These are phyloP conservation scores for Arothron firmamentum DNA, from an alignment of 2,113 vertebrate species.

Conservation along the genomic window DNA sequence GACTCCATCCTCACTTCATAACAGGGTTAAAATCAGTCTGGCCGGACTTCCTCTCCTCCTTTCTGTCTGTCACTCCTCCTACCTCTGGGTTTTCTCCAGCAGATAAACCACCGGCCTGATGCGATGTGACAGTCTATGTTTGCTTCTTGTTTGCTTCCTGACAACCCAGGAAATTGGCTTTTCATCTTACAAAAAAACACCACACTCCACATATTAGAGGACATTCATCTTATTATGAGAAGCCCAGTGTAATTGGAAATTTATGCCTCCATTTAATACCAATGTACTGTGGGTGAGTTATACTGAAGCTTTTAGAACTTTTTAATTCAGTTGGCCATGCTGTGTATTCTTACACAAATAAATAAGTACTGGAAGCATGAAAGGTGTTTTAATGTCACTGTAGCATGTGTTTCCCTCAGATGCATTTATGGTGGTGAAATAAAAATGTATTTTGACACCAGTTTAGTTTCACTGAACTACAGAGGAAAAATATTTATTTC, in stretches of 20 bases:
- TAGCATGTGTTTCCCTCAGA: not conserved
- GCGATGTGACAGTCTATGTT: conserved; percentile 60
- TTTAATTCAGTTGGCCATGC: not conserved
- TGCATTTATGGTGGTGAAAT: too few species aligned
- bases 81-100: conserved; percentile 25
- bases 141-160: conserved; percentile 54
- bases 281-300: not conserved
- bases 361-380: not conserved
- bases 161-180: conserved; percentile 71
- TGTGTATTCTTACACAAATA: not conserved
- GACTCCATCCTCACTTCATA: conserved; percentile 63
- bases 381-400: not conserved
- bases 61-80: conserved; percentile 29
- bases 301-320: not conserved
- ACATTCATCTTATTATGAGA: conserved; percentile 63
- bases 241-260: conserved; percentile 53
- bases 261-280: conserved; percentile 41
- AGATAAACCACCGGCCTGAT: conserved; percentile 62
- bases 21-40: conserved; percentile 28
- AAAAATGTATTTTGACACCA: too few species aligned
- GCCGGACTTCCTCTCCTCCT: conserved; percentile 5
- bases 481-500: too few species aligned
- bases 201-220: conserved; percentile 51
- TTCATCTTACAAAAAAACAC: conserved; percentile 63
- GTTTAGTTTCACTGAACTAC: too few species aligned